Conservation (phyloP, 1,140 invertebrate species). For the Aphelenchoides fujianensis region DNA sequence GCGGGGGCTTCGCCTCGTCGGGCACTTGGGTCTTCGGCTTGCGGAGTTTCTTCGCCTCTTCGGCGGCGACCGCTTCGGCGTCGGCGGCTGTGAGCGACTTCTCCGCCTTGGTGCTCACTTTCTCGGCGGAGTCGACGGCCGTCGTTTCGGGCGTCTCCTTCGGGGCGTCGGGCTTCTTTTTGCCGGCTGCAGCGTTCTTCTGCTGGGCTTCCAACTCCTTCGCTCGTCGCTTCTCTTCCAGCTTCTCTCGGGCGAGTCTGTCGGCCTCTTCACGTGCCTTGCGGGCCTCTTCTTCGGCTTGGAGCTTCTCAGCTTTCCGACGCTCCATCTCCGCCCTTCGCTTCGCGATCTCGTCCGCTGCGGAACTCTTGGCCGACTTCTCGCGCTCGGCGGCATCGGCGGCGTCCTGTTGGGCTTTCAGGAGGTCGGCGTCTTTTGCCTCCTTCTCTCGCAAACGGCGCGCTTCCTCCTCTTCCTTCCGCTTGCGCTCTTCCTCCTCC, state of each 20-base stretch:
- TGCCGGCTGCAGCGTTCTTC: no score
- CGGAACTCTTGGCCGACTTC: no score
- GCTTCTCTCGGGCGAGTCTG: slow-evolving; percentile 10
- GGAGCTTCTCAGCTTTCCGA: slow-evolving; percentile 3
- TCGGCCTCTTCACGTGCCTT: slow-evolving; percentile 23
- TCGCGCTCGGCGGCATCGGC: no score
- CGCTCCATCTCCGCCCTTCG: neutral
- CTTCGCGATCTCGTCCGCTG: neutral
- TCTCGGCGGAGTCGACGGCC: neutral
- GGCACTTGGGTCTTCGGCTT: neutral
- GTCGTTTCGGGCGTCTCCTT: neutral
- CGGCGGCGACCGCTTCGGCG: neutral
- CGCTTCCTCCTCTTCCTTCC: no score
- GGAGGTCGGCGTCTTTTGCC: no score
- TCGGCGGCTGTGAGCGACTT: neutral
- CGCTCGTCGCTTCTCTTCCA: slow-evolving; percentile 14
- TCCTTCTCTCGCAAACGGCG: no score
- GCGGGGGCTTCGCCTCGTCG: slow-evolving; percentile 11
- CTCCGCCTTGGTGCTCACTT: neutral
- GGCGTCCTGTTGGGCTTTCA: no score
- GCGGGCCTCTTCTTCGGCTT: slow-evolving; percentile 24
- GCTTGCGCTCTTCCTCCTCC: no score
- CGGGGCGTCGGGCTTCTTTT: no score
- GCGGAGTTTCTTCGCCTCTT: neutral
- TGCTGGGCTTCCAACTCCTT: slow-evolving; percentile 21